These are phyloP conservation scores for Corythoichthys intestinalis DNA, from an alignment of 2,113 vertebrate genomes.

Conservation along the genomic window DNA sequence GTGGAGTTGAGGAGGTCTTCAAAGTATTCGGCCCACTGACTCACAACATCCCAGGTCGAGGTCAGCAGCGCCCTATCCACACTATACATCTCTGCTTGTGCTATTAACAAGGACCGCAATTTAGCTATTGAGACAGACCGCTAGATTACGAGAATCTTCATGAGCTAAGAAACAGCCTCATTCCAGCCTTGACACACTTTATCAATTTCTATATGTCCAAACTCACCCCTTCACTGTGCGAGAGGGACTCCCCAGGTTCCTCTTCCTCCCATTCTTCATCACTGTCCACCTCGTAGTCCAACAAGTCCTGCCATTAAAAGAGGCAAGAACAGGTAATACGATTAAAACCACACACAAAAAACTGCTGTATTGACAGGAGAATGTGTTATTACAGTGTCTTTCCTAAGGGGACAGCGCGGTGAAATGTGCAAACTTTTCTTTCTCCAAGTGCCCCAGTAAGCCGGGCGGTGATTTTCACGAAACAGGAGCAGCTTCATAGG, in stretches of 20 bases:
- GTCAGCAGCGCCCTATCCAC: too few relatives aligned
- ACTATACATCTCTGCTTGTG: too few relatives aligned
- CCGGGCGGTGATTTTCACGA: conserved; percentile 88
- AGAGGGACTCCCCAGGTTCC: conserved; percentile 94
- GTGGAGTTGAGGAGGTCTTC: too few relatives aligned
- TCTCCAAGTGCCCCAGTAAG: conserved; percentile 96
- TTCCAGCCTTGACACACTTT: not conserved
- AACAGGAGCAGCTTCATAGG: conserved; percentile 95
- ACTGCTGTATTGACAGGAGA: not conserved
- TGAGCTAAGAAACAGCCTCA: not conserved
- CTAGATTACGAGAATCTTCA: too few relatives aligned
- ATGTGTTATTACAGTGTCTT: conserved; percentile 75
- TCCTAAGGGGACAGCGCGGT: conserved; percentile 80
- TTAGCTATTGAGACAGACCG: too few relatives aligned
- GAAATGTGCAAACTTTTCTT: conserved; percentile 76
- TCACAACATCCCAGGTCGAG: too few relatives aligned
- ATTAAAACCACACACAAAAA: too few relatives aligned
- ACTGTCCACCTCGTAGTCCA: conserved; percentile 96
- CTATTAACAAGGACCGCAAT: too few relatives aligned
- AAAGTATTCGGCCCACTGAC: too few relatives aligned
- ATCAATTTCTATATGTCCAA: not conserved
- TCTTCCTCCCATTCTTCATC: conserved; percentile 99
- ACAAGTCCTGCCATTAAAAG: conserved; percentile 68
- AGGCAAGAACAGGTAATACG: not conserved
- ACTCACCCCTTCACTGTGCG: conserved; percentile 93